Evolutionary conservation across 2,888 invertebrate species (phyloP), one percentile per base, ranked within the genome.

Genomic region (Leptogaster cylindrica): DNA sequence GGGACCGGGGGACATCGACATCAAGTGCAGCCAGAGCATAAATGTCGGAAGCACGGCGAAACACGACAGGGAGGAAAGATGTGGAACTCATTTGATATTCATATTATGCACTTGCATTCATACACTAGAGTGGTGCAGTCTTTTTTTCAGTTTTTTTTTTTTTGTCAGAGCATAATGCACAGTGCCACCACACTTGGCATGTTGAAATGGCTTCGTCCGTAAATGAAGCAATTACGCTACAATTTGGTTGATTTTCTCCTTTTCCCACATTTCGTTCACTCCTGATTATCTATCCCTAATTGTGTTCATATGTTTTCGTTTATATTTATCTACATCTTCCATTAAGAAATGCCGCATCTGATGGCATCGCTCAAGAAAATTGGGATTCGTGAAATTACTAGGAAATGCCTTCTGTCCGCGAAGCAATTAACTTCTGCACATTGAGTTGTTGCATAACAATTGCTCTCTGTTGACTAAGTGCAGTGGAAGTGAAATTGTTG

Each of bases 1-100:
- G 55, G 10, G 7, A 33, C 36, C 14, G 14, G n/a, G 23, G 12
- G 5, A 6, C 31, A n/a, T 14, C 31, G 14, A 36, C 36, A 8
- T 39, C 23, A 10, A 4, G n/a, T 18, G 7, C 14, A 36, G 23
- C n/a, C n/a, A 12, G 23, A 36, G 28, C 33, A 36, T 36, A 52
- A 55, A 55, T 55, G 55, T 55, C 55, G 55, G 55, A 55, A 55
- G 36, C 55, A 14, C 18, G 23, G 39, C 20, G 14, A 55, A 33
- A 12, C 55, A 55, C 18, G 23, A 55, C 55, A 55, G 55, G 36
- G 3, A 55, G 23, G 31, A 33, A 55, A 55, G 55, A 55, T 55
- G 55, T 55, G 25, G 55, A 39, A 14, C 55, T 55, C 55, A 55
- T 55, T 55, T 55, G 55, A 55, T 55, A 55, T 55, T 55, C 55